Evolutionary conservation across 1,140 invertebrate species (phyloP), one percentile per base, ranked within the genome.

Genomic region (Agrilus planipennis): DNA sequence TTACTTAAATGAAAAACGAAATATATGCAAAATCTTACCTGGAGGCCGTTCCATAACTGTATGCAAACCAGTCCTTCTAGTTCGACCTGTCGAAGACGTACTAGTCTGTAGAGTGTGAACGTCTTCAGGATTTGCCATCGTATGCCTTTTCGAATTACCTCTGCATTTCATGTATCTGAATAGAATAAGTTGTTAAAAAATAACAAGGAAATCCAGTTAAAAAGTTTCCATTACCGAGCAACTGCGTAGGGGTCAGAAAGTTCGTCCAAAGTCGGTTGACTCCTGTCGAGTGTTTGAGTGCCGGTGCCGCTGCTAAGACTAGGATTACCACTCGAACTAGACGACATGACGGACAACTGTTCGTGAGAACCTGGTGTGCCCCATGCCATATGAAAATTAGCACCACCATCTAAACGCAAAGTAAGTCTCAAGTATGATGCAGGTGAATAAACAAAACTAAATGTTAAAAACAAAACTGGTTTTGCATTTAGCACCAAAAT

Each of bases 401-500:
- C 91, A 36, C 92, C 91, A 51, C 92, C 92, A 69, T 97, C 92
- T 54, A 28, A 22, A n/a, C n/a, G n/a, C n/a, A n/a, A n/a, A n/a
- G n/a, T n/a, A n/a, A n/a, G n/a, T n/a, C n/a, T n/a, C n/a, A n/a
- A n/a, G n/a, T n/a, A n/a, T n/a, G n/a, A n/a, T n/a, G n/a, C n/a
- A n/a, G n/a, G n/a, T n/a, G n/a, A n/a, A n/a, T n/a, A n/a, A n/a
- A n/a, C n/a, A n/a, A n/a, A n/a, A n/a, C n/a, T n/a, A n/a, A n/a
- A 9, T 27, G 23, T 27, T 7, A 27, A n/a, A 32, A 15, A 32
- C 9, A 32, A 32, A 11, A 32, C 6, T 6, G 15, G 15, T 32
- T 7, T 32, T 32, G 9, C 30, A 6, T 9, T 14, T 7, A 7
- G 10, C 17, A n/a, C n/a, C n/a, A n/a, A n/a, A n/a, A n/a, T n/a